Conservation (phyloP, 2,113 vertebrate genomes). For the Mormyrus lacerda region DNA sequence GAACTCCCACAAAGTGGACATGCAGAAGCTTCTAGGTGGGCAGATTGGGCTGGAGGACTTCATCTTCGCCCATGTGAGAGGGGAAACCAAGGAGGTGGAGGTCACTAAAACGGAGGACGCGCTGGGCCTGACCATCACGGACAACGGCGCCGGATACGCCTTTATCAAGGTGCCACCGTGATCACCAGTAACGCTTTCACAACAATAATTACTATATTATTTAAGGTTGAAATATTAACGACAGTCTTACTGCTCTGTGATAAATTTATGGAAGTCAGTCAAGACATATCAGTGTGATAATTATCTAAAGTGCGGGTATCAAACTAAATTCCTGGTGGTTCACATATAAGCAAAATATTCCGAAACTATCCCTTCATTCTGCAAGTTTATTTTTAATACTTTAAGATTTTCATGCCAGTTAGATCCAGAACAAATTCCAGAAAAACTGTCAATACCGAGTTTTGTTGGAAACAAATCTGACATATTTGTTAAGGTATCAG, state of each 20-base stretch:
- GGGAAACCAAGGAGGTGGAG: constrained; percentile 92
- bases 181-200: neutral
- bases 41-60: constrained; percentile 97
- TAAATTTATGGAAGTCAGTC: neutral
- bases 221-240: neutral
- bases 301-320: neutral
- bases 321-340: neutral
- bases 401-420: neutral
- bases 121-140: constrained; percentile 91
- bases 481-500: neutral
- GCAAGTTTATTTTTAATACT: neutral
- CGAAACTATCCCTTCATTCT: neutral
- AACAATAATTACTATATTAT: neutral
- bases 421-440: neutral
- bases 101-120: constrained; percentile 91
- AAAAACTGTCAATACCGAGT: neutral
- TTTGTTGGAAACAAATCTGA: neutral
- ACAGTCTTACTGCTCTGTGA: neutral
- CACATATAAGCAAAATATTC: neutral
- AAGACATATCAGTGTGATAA: neutral
- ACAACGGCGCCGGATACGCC: constrained; percentile 89
- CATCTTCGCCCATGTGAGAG: constrained; percentile 89
- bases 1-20: constrained; percentile 96
- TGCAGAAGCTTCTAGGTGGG: constrained; percentile 92
- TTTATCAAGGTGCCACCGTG: constrained; percentile 80